phyloP scores from a whole-genome alignment of 2,113 vertebrate species.

The Vulpes ferrilata region DNA sequence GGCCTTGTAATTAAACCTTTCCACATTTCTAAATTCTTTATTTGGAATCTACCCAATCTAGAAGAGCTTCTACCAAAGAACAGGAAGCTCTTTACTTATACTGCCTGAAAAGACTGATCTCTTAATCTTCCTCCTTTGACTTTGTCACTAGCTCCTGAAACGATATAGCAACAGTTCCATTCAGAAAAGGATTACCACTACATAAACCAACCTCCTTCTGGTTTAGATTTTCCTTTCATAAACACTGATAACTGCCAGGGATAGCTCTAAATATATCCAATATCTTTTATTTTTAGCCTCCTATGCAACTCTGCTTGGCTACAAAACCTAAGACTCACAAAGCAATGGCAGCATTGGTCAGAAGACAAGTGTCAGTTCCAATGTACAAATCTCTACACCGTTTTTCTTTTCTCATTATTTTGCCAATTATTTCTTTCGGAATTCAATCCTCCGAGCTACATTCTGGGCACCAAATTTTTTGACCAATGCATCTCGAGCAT shows the following conservation, averaged over 20 bases:
- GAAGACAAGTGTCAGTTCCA: not conserved
- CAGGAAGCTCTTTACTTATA: not conserved
- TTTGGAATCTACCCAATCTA: constrained; percentile 6
- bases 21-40: constrained; percentile 37
- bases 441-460: constrained; percentile 87
- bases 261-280: not conserved
- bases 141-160: not conserved
- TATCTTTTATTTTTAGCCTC: constrained; percentile 40
- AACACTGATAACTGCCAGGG: not conserved
- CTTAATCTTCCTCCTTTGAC: constrained; percentile 3
- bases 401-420: not conserved
- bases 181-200: not conserved
- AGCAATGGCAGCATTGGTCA: constrained; percentile 10
- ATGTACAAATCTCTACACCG: not conserved
- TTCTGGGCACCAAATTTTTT: constrained; percentile 90
- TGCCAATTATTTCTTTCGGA: constrained; percentile 85
- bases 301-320: constrained; percentile 10
- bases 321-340: constrained; percentile 13
- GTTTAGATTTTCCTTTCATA: constrained; percentile 20
- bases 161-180: not conserved
- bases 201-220: not conserved
- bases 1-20: constrained; percentile 24
- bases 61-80: constrained; percentile 44
- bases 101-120: not conserved
- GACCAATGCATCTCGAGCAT: constrained; percentile 79